Percentiles rank a stretch among this genome's conserved stretches.
These are phyloP conservation scores for Halictus rubicundus DNA, from an alignment of 1,140 invertebrate species.

Conservation along the genomic window DNA sequence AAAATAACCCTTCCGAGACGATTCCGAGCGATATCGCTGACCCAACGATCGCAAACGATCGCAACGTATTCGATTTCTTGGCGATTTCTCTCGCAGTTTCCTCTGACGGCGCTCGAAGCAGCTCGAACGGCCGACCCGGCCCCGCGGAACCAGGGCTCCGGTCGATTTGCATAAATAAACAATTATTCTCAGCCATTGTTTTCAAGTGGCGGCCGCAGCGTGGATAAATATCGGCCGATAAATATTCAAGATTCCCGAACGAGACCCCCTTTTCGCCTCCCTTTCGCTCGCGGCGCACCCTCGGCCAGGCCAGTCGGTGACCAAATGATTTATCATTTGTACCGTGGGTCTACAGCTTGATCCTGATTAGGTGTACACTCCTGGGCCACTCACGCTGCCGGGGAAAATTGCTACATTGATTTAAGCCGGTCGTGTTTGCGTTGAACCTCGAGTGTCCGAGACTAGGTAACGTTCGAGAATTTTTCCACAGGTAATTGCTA, in stretches of 20 bases:
- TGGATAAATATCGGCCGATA: constrained; percentile 40
- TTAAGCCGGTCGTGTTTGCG: too few species aligned
- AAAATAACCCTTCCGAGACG: too few species aligned
- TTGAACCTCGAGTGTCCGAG: constrained; percentile 37
- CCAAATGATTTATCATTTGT: constrained; percentile 71
- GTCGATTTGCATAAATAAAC: constrained; percentile 42
- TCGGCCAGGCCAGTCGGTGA: neutral
- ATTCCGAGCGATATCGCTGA: too few species aligned
- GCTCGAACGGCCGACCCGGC: neutral
- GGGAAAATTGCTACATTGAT: too few species aligned
- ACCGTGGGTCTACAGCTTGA: constrained; percentile 28
- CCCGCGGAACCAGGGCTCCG: neutral
- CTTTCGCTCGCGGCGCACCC: neutral
- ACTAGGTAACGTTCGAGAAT: too few species aligned
- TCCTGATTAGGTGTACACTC: too few species aligned
- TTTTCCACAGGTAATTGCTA: too few species aligned
- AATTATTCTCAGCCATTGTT: constrained; percentile 44
- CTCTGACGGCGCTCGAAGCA: neutral
- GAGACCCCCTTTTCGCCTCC: neutral
- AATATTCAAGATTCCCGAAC: constrained; percentile 42
- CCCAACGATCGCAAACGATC: neutral
- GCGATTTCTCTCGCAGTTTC: neutral
- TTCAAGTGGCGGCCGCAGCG: constrained; percentile 19
- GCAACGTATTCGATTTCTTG: neutral
- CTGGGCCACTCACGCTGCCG: too few species aligned